These are phyloP conservation scores for Prinia subflava DNA, from an alignment of 2,113 vertebrate species.

Conservation along the genomic window DNA sequence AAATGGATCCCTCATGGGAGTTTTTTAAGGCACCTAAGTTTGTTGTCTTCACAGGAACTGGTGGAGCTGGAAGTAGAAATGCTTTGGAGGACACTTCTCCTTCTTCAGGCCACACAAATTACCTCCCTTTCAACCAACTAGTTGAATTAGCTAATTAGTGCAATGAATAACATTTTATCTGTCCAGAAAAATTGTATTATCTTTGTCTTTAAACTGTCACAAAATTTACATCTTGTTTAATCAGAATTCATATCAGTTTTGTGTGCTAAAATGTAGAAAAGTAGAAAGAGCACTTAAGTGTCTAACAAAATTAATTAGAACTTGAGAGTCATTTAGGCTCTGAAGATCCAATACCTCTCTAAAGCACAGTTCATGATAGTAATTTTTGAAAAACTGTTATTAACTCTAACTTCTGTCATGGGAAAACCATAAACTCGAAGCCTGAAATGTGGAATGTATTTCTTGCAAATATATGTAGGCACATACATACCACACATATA, in stretches of 20 bases:
- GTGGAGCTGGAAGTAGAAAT: neutral
- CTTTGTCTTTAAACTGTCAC: neutral
- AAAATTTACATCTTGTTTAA: neutral
- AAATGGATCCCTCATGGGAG: neutral
- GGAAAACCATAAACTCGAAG: neutral
- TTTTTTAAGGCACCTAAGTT: neutral
- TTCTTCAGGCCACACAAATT: neutral
- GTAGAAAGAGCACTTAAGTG: neutral
- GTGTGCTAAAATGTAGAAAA: neutral
- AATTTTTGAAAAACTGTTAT: neutral
- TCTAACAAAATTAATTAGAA: neutral
- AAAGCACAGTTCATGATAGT: neutral
- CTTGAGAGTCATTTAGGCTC: neutral
- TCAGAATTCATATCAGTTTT: neutral
- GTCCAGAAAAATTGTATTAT: neutral
- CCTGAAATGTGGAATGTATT: neutral
- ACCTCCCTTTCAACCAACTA: neutral
- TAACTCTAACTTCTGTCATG: neutral
- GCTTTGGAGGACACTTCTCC: neutral
- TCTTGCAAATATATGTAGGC: neutral
- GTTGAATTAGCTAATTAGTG: neutral
- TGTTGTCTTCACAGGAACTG: neutral
- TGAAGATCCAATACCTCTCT: neutral
- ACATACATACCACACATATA: too few species aligned
- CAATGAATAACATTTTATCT: neutral